Evolutionary conservation across 2,888 invertebrate species (phyloP).

Genomic region (Oscheius sp.): DNA sequence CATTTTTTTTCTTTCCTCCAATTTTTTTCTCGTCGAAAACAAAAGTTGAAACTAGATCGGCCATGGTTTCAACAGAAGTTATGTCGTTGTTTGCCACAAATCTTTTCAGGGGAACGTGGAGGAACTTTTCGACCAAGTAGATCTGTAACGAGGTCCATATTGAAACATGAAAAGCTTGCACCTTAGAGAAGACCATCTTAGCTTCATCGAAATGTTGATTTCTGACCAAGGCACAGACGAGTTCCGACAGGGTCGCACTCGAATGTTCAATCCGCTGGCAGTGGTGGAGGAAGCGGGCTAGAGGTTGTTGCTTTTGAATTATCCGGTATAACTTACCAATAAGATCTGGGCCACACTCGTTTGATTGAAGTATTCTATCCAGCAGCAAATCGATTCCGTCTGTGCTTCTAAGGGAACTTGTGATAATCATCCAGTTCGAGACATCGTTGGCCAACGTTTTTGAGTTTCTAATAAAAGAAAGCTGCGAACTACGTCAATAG

Average conservation of each 20-base stretch:
- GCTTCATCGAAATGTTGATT: slow-evolving; percentile 4
- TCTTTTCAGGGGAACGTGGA: slow-evolving; percentile 8
- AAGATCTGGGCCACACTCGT: not conserved
- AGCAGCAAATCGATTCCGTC: slow-evolving; percentile 5
- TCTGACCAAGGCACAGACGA: slow-evolving; percentile 5
- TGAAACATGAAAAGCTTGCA: not conserved
- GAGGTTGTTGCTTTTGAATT: not conserved
- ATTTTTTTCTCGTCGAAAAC: slow-evolving; percentile 15
- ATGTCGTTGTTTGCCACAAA: not conserved
- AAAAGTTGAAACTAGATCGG: not conserved
- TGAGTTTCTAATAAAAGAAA: not conserved
- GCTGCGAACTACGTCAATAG: not conserved
- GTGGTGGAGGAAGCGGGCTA: not conserved
- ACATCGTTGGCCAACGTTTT: not conserved
- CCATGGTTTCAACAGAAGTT: not conserved
- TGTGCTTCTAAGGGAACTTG: not conserved
- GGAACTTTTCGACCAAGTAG: not conserved
- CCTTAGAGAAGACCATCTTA: slow-evolving; percentile 10
- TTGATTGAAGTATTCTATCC: not conserved
- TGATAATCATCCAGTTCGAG: not conserved
- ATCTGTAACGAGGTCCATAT: not conserved
- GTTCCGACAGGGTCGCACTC: not conserved
- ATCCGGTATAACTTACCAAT: not conserved
- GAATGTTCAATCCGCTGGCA: not conserved
- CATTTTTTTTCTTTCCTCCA: not conserved